Evolutionary conservation across 1,140 invertebrate species (phyloP).

Genomic region (Melitaea cinxia): DNA sequence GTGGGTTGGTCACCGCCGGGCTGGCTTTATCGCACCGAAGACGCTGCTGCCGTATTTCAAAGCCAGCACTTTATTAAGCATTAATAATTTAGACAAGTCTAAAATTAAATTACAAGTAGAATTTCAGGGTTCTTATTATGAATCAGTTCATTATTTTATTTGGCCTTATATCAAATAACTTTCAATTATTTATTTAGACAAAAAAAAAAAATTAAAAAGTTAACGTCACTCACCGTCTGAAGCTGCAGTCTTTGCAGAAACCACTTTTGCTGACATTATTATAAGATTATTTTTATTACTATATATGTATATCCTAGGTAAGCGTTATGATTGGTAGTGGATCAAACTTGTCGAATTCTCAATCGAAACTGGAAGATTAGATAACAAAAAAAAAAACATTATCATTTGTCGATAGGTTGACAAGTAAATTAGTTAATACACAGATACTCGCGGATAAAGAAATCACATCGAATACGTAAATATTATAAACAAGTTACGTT

Average conservation of each 20-base stretch:
- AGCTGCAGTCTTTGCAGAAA: constrained; percentile 41
- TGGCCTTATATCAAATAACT: no score
- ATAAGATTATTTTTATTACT: constrained; percentile 7
- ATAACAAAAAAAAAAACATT: constrained; percentile 26
- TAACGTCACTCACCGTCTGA: constrained; percentile 57
- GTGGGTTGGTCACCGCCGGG: no score
- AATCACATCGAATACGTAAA: constrained; percentile 6
- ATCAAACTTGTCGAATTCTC: constrained; percentile 12
- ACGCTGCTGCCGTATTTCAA: no score
- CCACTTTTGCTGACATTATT: constrained; percentile 15
- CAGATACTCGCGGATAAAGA: constrained; percentile 8
- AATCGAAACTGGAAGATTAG: constrained; percentile 21
- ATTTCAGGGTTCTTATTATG: no score
- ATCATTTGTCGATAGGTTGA: constrained; percentile 30
- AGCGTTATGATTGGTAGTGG: constrained; percentile 9
- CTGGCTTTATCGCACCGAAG: no score
- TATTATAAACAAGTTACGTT: constrained; percentile 5
- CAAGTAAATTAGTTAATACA: constrained; percentile 26
- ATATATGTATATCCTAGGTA: constrained; percentile 18
- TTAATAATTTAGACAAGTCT: no score
- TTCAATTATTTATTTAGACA: no score
- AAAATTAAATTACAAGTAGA: no score
- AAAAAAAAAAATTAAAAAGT: no score
- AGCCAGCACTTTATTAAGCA: no score
- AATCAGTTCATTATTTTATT: no score